Evolutionary conservation across 2,113 vertebrate genomes (phyloP).

Genomic region (Hassar affinis): DNA sequence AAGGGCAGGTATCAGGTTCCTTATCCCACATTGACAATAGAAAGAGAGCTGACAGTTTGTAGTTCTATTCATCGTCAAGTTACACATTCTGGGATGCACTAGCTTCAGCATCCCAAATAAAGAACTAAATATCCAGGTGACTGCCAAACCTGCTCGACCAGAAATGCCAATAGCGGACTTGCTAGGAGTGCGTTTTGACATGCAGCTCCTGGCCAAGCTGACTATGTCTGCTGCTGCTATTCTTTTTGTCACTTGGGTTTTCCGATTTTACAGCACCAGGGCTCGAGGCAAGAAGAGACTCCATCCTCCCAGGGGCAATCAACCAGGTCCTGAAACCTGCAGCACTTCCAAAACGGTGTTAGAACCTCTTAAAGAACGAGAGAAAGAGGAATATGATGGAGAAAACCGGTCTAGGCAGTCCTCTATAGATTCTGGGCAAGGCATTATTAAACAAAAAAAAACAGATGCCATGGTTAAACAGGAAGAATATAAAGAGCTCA

Average conservation of each 20-base stretch:
- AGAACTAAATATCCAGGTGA: constrained; percentile 46
- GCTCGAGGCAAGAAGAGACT: background rate
- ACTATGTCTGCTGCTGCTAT: constrained; percentile 76
- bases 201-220: constrained; percentile 82
- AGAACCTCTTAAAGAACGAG: constrained; percentile 23
- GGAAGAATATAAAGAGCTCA: constrained; percentile 10
- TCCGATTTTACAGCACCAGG: constrained; percentile 80
- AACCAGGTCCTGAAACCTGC: constrained; percentile 49
- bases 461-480: constrained; percentile 16
- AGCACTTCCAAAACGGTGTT: constrained; percentile 53
- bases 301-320: constrained; percentile 19
- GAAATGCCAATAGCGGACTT: constrained; percentile 71
- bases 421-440: constrained; percentile 27
- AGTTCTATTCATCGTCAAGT: constrained; percentile 54
- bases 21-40: constrained; percentile 54
- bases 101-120: constrained; percentile 63
- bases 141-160: constrained; percentile 35
- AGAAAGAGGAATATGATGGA: constrained; percentile 12
- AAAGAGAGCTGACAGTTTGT: constrained; percentile 64
- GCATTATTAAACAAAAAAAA: constrained; percentile 19
- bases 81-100: constrained; percentile 54
- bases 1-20: constrained; percentile 66
- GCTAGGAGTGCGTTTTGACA: constrained; percentile 75
- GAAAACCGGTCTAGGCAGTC: constrained; percentile 32
- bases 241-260: constrained; percentile 78